Conservation (phyloP, 2,888 invertebrate genomes). For the Melinaea marsaeus region DNA sequence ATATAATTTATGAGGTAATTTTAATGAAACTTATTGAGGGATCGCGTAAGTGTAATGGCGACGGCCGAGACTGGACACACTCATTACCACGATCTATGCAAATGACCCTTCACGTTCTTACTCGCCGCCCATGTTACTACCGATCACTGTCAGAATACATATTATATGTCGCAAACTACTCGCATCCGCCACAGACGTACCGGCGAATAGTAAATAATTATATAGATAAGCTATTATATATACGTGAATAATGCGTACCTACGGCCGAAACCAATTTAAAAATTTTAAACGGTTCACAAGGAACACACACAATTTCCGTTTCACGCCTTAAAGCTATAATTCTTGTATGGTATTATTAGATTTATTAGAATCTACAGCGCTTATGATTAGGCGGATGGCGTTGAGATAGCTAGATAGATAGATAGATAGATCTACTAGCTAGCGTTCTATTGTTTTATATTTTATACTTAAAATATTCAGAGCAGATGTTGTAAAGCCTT, state of each 20-base stretch:
- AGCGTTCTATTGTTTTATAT: slow-evolving; percentile 11
- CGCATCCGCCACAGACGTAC: slow-evolving; percentile 68
- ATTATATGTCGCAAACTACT: slow-evolving; percentile 70
- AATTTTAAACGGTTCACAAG: slow-evolving; percentile 37
- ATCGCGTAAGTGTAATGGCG: slow-evolving; percentile 38
- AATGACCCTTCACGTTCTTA: slow-evolving; percentile 71
- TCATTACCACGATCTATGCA: slow-evolving; percentile 66
- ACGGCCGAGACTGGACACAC: slow-evolving; percentile 39
- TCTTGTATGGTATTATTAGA: slow-evolving; percentile 27
- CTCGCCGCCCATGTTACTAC: slow-evolving; percentile 58
- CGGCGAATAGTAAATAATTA: slow-evolving; percentile 72
- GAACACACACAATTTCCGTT: slow-evolving; percentile 32
- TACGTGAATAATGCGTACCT: slow-evolving; percentile 32
- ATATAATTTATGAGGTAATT: slow-evolving; percentile 38
- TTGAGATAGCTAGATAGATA: slow-evolving; percentile 6
- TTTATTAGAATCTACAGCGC: slow-evolving; percentile 25
- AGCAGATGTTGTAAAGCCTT: slow-evolving; percentile 54
- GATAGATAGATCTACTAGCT: slow-evolving; percentile 3
- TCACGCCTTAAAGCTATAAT: slow-evolving; percentile 33
- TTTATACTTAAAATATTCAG: slow-evolving; percentile 57
- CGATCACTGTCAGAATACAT: slow-evolving; percentile 64
- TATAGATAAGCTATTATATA: slow-evolving; percentile 57
- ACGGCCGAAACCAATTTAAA: slow-evolving; percentile 31
- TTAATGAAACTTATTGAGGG: slow-evolving; percentile 43
- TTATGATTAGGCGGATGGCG: slow-evolving; percentile 17